Conservation (phyloP, 2,888 invertebrate species). For the Blastobasis adustella region DNA sequence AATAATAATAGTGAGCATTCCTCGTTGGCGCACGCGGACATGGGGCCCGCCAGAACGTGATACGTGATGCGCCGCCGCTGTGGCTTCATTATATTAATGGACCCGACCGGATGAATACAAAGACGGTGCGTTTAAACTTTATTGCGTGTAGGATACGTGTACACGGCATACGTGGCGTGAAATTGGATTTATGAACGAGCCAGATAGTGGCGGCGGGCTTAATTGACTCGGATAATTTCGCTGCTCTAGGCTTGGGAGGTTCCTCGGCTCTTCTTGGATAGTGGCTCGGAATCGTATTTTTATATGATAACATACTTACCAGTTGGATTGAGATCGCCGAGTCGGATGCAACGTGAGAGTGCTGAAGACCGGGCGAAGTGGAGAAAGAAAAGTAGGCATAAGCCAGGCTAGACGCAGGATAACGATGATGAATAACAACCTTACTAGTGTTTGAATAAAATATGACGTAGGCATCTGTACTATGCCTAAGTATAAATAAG, state of each 20-base stretch:
- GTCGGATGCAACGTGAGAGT: not conserved
- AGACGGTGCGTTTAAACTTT: slow-evolving; percentile 61
- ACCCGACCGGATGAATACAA: slow-evolving; percentile 66
- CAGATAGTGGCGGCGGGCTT: too few relatives aligned
- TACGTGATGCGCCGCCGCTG: slow-evolving; percentile 63
- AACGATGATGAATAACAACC: too few relatives aligned
- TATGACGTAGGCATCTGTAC: too few relatives aligned
- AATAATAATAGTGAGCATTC: slow-evolving; percentile 71
- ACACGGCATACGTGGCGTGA: slow-evolving; percentile 37
- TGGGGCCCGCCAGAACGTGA: slow-evolving; percentile 37
- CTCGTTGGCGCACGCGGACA: slow-evolving; percentile 68
- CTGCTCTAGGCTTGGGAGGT: too few relatives aligned
- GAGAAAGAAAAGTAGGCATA: too few relatives aligned
- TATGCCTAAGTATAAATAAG: too few relatives aligned
- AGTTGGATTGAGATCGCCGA: not conserved
- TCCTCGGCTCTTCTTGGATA: slow-evolving; percentile 8
- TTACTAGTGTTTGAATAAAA: too few relatives aligned
- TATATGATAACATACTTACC: not conserved
- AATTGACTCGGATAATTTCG: too few relatives aligned
- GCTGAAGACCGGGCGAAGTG: too few relatives aligned
- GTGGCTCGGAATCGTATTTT: slow-evolving; percentile 21
- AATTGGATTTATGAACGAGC: slow-evolving; percentile 38
- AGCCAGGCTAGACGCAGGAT: too few relatives aligned
- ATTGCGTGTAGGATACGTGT: slow-evolving; percentile 50
- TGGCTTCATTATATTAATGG: slow-evolving; percentile 72